Evolutionary conservation across 2,797 vertebrate genomes (phyloP), one percentile per base, ranked within the genome.

Genomic region (Amphiprion clarkii): DNA sequence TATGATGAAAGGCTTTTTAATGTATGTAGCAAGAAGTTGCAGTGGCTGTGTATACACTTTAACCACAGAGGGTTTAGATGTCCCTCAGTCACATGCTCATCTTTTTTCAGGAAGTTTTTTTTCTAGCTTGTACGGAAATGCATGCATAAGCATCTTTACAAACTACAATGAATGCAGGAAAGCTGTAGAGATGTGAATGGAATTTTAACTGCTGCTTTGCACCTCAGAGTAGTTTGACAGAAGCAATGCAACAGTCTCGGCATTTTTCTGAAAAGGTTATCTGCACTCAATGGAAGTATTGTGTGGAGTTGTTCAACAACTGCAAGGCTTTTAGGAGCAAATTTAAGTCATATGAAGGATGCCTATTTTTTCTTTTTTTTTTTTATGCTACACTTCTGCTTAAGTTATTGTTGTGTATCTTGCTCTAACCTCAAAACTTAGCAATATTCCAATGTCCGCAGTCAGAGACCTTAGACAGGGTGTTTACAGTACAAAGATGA

Each of bases 161-260:
- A 92, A 87, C 76, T 88, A 80, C 87, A 89, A 57, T 39, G 65
- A 71, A 76, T 80, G 86, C 85, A 79, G 71, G 67, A 89, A 83
- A 69, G 71, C 65, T 42, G 49, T 56, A 70, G 60, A 25, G 74
- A 72, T 82, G 85, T 87, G 83, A 85, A 84, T 59, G 54, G 81
- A 89, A 89, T 93, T 68, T 81, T 83, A 91, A 91, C 76, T 53
- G 71, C 80, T 75, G 83, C 69, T 79, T 72, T 86, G 82, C 81
- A 73, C 76, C 69, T 78, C 83, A 83, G 79, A 42, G 13, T 42
- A 79, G 78, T 60, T 77, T 39, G 67, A 76, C 74, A 67, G 54
- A 78, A 76, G 55, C 33, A 76, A 68, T 82, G 78, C 77, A 83
- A 56, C 63, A 42, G 13, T 14, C 40, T 42, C 40, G 48, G 54